phyloP scores from a whole-genome alignment of 2,113 vertebrate species.

The Gnathonemus echidnorhynchus region DNA sequence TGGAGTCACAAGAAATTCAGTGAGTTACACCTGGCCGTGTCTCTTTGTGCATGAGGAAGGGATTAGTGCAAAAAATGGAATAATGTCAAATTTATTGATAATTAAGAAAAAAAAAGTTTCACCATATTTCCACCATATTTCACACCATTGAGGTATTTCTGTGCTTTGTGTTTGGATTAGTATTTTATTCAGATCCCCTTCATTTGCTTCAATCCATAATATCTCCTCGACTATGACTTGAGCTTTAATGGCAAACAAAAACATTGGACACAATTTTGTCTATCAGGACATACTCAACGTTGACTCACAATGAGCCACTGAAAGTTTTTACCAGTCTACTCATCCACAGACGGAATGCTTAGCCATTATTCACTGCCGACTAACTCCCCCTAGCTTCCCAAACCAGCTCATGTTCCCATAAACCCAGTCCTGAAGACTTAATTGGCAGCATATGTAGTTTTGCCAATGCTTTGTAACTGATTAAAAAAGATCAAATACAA shows the following conservation, averaged over 20 bases:
- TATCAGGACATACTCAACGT: background rate
- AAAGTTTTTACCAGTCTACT: background rate
- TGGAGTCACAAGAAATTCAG: background rate
- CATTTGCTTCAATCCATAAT: background rate
- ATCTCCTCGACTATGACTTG: background rate
- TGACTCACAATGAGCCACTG: background rate
- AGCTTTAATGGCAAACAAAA: background rate
- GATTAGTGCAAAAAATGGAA: background rate
- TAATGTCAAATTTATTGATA: background rate
- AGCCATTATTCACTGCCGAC: slow-evolving; percentile 29
- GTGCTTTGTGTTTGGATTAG: background rate
- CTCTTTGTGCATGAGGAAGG: background rate
- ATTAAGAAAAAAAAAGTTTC: background rate
- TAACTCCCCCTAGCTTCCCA: background rate
- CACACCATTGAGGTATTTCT: background rate
- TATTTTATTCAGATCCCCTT: background rate
- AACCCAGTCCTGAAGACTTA: background rate
- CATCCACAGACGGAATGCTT: background rate
- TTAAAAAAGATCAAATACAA: background rate
- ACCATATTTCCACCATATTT: background rate
- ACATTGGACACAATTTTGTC: background rate
- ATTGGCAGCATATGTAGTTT: background rate
- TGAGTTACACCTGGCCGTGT: background rate
- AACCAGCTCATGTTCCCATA: background rate
- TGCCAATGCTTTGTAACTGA: background rate